Evolutionary conservation across 2,888 invertebrate species (phyloP), one percentile per base, ranked within the genome.

Genomic region (Capitulum mitella): DNA sequence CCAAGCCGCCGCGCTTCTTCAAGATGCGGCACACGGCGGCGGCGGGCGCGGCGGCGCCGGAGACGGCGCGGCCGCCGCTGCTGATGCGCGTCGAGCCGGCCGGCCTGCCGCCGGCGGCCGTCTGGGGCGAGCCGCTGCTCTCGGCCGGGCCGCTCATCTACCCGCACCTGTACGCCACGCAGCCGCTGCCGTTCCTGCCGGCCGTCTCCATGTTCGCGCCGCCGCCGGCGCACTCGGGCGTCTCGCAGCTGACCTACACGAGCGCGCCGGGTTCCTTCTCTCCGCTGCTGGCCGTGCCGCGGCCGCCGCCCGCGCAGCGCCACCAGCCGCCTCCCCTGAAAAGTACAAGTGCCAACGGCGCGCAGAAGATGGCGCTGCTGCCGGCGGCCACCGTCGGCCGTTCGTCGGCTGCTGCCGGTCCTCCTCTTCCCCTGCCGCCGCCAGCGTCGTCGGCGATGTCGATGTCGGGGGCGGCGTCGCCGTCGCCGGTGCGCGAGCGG

Each of bases 1-100:
- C 82, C 32, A 87, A 87, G 81, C 89, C 89, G 6, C 88, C 89
- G 5, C 89, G 89, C 82, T 89, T 89, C 80, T 89, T 89, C 82
- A 89, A 89, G 83, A 87, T 87, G 85, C 84, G 89, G 6, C 70
- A 37, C 70, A 34, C 70, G 70, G 19, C 34, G 22, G 37, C 37
- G 37, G 34, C 70, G 3, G 37, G 12, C 70, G 22, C 22, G 34
- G 16, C 70, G 37, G 34, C 70, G 37, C 37, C 37, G 14, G 70
- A 70, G 22, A 12, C 70, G 70, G 37, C 70, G 22, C 70, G 37
- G 14, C 8, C 70, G 1, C 75, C 75, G 43, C 75, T 75, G 46
- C 46, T 75, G 75, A 46, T 75, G 43, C 43, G 46, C 16, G 43
- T 75, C 16, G 75, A 75, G 75, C 75, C 75, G 46, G 8, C 75